A percentile compares a stretch with the other conserved stretches of the same genome.
Evolutionary conservation across 1,140 invertebrate genomes (phyloP).

Genomic region (Scaptomyza montana): DNA sequence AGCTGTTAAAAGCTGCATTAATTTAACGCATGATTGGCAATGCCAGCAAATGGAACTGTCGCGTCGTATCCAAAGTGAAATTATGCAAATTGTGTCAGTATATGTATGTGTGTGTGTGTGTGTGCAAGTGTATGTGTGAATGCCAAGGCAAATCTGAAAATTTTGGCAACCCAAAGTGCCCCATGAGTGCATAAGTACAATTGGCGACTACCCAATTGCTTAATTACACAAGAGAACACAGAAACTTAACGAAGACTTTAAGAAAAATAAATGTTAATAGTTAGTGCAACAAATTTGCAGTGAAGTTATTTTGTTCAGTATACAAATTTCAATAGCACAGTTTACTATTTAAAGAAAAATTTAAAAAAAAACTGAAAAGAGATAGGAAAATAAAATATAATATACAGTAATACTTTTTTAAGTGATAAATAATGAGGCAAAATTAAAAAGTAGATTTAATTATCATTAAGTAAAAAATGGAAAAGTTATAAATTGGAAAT

Average conservation of each 20-base stretch:
- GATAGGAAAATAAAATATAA: too few species aligned
- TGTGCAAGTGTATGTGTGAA: neutral
- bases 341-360: too few species aligned
- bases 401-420: too few species aligned
- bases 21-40: constrained; percentile 79
- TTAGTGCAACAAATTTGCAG: too few species aligned
- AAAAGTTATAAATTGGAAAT: too few species aligned
- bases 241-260: constrained; percentile 1
- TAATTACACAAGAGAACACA: constrained; percentile 57
- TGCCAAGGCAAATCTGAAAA: too few species aligned
- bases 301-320: neutral
- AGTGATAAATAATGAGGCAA: too few species aligned
- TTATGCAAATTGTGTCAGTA: constrained; percentile 22
- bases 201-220: constrained; percentile 46
- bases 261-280: neutral
- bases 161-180: neutral
- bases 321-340: too few species aligned
- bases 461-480: too few species aligned
- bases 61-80: constrained; percentile 21
- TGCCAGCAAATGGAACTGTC: constrained; percentile 54
- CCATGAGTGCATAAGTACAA: constrained; percentile 5
- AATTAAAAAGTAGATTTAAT: too few species aligned
- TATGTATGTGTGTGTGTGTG: neutral
- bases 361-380: too few species aligned
- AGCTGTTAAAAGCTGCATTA: constrained; percentile 74